Evolutionary conservation across 2,888 invertebrate species (phyloP), one percentile per base, ranked within the genome.

Genomic region (Caenorhabditis japonica): DNA sequence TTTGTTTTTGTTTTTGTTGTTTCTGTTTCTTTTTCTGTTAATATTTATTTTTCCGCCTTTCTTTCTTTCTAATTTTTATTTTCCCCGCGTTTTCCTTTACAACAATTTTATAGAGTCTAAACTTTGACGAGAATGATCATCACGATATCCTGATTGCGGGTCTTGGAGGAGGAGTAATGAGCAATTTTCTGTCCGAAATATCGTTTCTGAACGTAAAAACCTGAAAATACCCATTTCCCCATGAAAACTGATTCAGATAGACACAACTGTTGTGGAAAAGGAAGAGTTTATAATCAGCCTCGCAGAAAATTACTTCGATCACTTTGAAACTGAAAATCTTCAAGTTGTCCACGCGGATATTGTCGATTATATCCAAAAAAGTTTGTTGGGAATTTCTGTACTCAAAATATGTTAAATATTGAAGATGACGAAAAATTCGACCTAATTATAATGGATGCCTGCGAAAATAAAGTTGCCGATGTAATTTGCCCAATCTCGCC

Each of bases 91-190:
- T 47, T n/a, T n/a, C n/a, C n/a, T n/a, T 27, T 52, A 15, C 2
- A n/a, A 15, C 3, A 30, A 30, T 30, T 13, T 12, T 5, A 58
- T 74, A 77, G 77, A 74, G 71, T 25, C 33, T 77, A 19, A 55
- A 33, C 17, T 75, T 77, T 33, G 69, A 72, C n/a, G 52, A 71
- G 3, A 47, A 25, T 13, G 58, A 64, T 19, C 60, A 58, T 15
- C 71, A 77, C 7, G 52, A 69, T 23, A 53, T 77, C 13, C 44
- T 77, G 25, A 64, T 77, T 41, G 74, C 62, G 7, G 77, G 77
- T 13, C 66, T 77, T 1, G 77, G 77, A 10, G 77, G 77, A 5
- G 77, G 77, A 0, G 72, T 75, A 4, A 70, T 70, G 64, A 75
- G 75, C 51, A 75, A 69, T 33, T 77, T 77, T 19, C 44, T 77